Evolutionary conservation across 2,888 invertebrate species (phyloP), one percentile per base, ranked within the genome.

Genomic region (Limnephilus marmoratus): DNA sequence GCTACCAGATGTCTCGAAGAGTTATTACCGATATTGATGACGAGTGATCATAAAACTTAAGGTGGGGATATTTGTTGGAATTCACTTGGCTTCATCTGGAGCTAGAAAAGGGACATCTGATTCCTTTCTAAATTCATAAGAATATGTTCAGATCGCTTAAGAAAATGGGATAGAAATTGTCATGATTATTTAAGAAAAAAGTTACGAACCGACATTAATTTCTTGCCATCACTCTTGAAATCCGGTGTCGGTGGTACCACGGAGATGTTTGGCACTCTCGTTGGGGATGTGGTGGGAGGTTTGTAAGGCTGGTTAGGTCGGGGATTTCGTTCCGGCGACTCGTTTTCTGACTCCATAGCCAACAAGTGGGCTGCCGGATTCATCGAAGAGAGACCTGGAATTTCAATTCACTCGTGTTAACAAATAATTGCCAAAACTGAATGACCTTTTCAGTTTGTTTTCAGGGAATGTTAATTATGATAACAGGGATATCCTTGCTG

Each of bases 211-310:
- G 91, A 81, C n/a, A 85, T 92, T 86, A 93, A 82, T 53, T 85
- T 93, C 24, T 93, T 93, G 37, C 90, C 81, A 29, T 93, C 93
- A 80, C 92, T 93, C 49, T 95, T 96, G 94, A 95, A 95, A 94
- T 98, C 98, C 4, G 98, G 98, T 1, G 98, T 98, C 41, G 98
- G 97, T 92, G 98, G 98, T 92, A 98, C 96, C 93, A 98, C 97
- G 86, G 98, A 97, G 94, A 98, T 98, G 94, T 97, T 97, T 92
- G 97, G 97, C 94, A 97, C 96, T 92, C 85, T 91, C 0, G 91
- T 91, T 15, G 93, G 91, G 29, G 93, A 90, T 0, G 91, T 91
- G 87, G 87, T 88, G 24, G 92, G 89, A 7, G 89, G 91, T 18
- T 88, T 85, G 88, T 85, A 90, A 12, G 91, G 88, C 3, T 83